These are phyloP conservation scores for Nicator chloris DNA, from an alignment of 2,113 vertebrate genomes.

Conservation along the genomic window DNA sequence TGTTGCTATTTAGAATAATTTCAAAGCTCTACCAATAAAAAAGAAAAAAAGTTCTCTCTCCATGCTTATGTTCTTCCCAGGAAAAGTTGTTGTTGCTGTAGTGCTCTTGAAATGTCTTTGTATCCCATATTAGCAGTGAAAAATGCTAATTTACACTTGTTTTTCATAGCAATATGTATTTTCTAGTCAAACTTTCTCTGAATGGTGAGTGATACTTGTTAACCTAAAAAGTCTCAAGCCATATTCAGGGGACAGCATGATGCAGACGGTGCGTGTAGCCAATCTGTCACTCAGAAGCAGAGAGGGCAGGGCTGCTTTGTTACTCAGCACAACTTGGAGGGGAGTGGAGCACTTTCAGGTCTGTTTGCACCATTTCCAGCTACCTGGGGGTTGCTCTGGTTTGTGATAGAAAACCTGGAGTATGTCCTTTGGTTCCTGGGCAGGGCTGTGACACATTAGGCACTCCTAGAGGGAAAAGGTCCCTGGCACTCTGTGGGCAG, in stretches of 20 bases:
- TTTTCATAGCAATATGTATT: neutral
- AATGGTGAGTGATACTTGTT: neutral
- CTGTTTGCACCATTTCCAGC: accelerated
- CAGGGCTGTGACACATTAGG: neutral
- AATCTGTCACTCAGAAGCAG: neutral
- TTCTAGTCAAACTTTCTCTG: neutral
- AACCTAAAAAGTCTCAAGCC: neutral
- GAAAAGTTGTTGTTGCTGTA: neutral
- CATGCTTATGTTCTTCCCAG: neutral
- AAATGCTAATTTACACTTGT: neutral
- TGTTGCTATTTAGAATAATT: neutral
- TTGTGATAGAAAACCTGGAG: neutral
- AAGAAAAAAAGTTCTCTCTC: neutral
- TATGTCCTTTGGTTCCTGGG: accelerated
- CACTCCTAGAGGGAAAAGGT: neutral
- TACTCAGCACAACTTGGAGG: neutral
- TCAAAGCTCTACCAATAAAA: neutral
- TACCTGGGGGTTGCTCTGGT: neutral
- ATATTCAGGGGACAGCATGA: neutral
- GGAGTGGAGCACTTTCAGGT: neutral
- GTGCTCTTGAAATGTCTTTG: neutral
- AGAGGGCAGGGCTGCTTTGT: neutral
- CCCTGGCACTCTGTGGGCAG: accelerated
- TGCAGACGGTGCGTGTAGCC: neutral
- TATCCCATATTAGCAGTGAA: neutral